phyloP scores from a whole-genome alignment of 2,113 vertebrate genomes.

The Halcyon senegalensis region DNA sequence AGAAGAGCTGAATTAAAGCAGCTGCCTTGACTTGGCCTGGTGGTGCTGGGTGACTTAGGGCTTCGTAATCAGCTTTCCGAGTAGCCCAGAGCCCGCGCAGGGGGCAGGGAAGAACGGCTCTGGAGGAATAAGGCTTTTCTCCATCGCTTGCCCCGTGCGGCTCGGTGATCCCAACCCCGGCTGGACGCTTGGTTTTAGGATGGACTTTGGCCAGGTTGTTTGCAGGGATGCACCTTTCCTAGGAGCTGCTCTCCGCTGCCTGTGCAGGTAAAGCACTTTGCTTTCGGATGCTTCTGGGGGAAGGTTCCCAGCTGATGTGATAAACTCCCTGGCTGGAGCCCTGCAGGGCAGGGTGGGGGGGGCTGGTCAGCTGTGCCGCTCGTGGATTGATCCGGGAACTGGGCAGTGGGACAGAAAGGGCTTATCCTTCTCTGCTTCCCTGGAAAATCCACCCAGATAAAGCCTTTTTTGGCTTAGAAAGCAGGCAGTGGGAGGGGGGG shows the following conservation, averaged over 20 bases:
- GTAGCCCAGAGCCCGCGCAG: fast-evolving
- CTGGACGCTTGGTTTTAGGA: neutral
- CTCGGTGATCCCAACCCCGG: neutral
- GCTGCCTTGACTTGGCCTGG: neutral
- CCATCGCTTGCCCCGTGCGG: fast-evolving
- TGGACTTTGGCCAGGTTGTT: neutral
- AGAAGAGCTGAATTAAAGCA: neutral
- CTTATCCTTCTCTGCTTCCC: neutral
- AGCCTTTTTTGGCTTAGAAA: neutral
- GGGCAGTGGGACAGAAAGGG: neutral
- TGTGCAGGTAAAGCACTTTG: neutral
- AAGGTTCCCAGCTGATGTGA: neutral
- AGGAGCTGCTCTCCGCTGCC: neutral
- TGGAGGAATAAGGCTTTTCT: neutral
- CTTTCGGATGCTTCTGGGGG: fast-evolving
- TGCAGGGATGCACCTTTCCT: neutral
- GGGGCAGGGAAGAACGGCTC: neutral
- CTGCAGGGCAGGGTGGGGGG: neutral
- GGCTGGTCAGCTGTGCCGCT: fast-evolving
- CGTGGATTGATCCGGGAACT: neutral
- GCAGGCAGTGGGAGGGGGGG: neutral
- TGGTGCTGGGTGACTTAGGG: neutral
- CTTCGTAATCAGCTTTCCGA: neutral
- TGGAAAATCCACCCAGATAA: neutral
- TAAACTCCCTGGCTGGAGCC: neutral